Evolutionary conservation across 2,797 vertebrate genomes (phyloP), one percentile per base, ranked within the genome.

Genomic region (Sebastes umbrosus): DNA sequence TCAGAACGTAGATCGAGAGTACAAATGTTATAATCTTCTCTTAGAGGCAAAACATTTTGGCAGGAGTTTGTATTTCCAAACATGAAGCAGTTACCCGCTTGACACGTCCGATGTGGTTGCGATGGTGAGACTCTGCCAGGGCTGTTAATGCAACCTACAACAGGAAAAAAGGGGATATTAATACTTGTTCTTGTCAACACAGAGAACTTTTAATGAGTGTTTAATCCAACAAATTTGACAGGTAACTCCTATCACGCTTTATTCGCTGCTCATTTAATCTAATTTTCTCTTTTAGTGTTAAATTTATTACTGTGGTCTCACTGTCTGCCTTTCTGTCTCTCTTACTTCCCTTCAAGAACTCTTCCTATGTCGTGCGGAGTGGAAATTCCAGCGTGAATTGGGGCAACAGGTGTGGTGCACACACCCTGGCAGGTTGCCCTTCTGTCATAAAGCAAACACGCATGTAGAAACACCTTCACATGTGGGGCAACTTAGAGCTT

Each of bases 31-130:
- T 3, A 0, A 31, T 79, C 57, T 70, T 32, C 9, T 16, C 4
- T 57, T 2, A 2, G 1, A 34, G 24, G 11, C 20, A 58, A 71
- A 57, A 39, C 12, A 43, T 59, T 66, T 29, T 62, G 11, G 9
- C 14, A 65, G 63, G 7, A 9, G 4, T 52, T 64, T 65, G 34
- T 9, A 58, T 20, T 73, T 46, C 13, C 1, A 71, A 67, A 60
- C 8, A 27, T n/a, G 4, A n/a, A 60, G 12, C 8, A 81, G n/a
- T 82, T 93, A 95, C 94, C 91, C 71, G 80, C 72, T 90, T 88
- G 24, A 2, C 27, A 22, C 18, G 85, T 3, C 27, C 39, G 4
- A 3, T 52, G 31, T 29, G 13, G 39, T 36, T 8, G 3, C 24
- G 22, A 3, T 0, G 2, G 6, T 3, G n/a, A 36, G 14, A 62